Percentiles rank a stretch among this genome's conserved stretches.
Evolutionary conservation across 2,888 invertebrate genomes (phyloP).

Genomic region (Andrena chrysosceles): DNA sequence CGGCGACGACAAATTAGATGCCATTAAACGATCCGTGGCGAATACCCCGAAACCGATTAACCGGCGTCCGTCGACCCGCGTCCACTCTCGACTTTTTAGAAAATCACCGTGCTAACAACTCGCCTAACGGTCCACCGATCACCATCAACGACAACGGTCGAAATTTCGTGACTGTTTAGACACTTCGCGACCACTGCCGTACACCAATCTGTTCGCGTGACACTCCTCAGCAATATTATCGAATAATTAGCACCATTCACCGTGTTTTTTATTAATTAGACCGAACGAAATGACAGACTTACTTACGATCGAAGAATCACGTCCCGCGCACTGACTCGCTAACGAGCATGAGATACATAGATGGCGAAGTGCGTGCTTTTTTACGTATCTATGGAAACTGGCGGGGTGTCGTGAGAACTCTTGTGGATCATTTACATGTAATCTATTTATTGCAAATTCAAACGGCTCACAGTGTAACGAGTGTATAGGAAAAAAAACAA

Average conservation of each 20-base stretch:
- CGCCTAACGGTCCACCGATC: neutral
- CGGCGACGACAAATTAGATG: slow-evolving; percentile 29
- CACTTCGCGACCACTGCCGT: neutral
- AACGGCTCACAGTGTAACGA: no score
- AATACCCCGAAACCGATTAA: slow-evolving; percentile 7
- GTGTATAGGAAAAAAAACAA: no score
- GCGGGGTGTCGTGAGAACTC: neutral
- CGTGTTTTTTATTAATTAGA: neutral
- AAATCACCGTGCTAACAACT: slow-evolving; percentile 7
- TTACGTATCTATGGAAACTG: neutral
- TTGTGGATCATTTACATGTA: neutral
- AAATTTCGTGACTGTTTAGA: neutral
- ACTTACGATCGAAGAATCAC: neutral
- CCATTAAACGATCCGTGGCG: slow-evolving; percentile 39
- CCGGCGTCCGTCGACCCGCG: slow-evolving; percentile 5
- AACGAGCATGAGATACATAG: neutral
- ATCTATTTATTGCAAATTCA: no score
- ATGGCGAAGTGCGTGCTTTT: slow-evolving; percentile 10
- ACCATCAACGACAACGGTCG: slow-evolving; percentile 6
- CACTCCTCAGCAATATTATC: neutral
- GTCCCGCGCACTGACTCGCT: neutral
- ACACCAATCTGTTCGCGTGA: neutral
- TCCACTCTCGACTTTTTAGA: slow-evolving; percentile 11
- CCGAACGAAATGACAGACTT: neutral
- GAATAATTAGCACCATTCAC: neutral